Evolutionary conservation across 2,797 vertebrate species (phyloP).

Genomic region (Allobates femoralis): DNA sequence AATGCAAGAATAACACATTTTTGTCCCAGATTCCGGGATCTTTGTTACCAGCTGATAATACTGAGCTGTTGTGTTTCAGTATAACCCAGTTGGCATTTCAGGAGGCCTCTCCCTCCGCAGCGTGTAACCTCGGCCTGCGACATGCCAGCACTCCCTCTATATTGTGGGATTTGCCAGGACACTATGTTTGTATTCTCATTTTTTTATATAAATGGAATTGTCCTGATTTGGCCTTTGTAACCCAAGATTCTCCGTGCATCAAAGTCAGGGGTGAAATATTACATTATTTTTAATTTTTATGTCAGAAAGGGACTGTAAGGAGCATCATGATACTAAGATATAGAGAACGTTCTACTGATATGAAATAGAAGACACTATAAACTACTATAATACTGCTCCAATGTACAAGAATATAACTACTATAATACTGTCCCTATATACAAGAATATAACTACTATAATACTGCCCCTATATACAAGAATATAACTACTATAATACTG

Average conservation of each 20-base stretch:
- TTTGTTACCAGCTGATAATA: background rate
- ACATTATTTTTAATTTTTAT: background rate
- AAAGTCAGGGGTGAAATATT: background rate
- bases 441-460: background rate
- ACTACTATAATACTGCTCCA: too few relatives aligned
- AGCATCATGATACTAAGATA: background rate
- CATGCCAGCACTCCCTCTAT: conserved; percentile 16
- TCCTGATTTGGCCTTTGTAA: background rate
- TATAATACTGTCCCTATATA: background rate
- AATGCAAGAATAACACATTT: background rate
- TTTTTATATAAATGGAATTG: conserved; percentile 11
- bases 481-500: too few relatives aligned
- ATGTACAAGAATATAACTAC: too few relatives aligned
- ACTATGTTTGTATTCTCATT: conserved; percentile 60
- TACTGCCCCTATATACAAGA: background rate
- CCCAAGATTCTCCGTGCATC: background rate
- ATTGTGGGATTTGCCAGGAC: conserved; percentile 66
- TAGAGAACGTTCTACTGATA: too few relatives aligned
- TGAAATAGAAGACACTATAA: too few relatives aligned
- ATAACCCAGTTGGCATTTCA: background rate
- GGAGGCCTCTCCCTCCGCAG: background rate
- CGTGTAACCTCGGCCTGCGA: background rate
- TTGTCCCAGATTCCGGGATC: background rate
- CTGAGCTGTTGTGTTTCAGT: background rate
- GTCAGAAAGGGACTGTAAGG: background rate